Evolutionary conservation across 2,797 vertebrate species (phyloP).

Genomic region (Leptodactylus fallax): DNA sequence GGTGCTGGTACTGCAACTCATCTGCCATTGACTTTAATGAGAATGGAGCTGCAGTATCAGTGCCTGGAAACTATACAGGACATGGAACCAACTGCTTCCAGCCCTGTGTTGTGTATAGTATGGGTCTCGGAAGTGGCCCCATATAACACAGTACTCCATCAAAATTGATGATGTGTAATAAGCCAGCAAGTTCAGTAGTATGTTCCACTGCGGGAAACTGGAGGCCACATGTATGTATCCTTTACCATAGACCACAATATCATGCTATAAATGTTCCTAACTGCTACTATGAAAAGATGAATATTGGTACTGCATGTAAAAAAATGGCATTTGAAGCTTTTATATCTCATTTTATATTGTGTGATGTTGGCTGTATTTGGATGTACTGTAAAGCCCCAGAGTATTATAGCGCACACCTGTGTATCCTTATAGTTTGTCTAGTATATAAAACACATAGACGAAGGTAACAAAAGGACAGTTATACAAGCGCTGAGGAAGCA

Average conservation of each 20-base stretch:
- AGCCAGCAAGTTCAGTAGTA: background rate
- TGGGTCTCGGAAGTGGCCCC: too few species aligned
- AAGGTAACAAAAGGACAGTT: background rate
- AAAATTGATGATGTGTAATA: background rate
- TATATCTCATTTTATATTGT: background rate
- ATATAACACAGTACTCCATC: background rate
- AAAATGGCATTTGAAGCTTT: background rate
- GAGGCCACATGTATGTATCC: background rate
- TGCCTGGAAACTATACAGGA: too few species aligned
- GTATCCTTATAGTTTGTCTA: background rate
- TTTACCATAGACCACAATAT: background rate
- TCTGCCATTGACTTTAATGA: too few species aligned
- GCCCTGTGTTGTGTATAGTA: too few species aligned
- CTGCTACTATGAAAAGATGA: background rate
- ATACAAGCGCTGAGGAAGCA: constrained; percentile 21
- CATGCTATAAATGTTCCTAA: too few species aligned
- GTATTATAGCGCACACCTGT: background rate
- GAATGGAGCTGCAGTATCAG: too few species aligned
- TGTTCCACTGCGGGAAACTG: background rate
- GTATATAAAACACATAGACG: constrained; percentile 11
- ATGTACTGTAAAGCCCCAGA: background rate
- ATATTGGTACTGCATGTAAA: background rate
- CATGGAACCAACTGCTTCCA: too few species aligned
- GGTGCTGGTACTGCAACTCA: too few species aligned
- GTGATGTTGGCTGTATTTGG: too few species aligned